Evolutionary conservation across 2,888 invertebrate species (phyloP).

Genomic region (Cephus nigrinus): DNA sequence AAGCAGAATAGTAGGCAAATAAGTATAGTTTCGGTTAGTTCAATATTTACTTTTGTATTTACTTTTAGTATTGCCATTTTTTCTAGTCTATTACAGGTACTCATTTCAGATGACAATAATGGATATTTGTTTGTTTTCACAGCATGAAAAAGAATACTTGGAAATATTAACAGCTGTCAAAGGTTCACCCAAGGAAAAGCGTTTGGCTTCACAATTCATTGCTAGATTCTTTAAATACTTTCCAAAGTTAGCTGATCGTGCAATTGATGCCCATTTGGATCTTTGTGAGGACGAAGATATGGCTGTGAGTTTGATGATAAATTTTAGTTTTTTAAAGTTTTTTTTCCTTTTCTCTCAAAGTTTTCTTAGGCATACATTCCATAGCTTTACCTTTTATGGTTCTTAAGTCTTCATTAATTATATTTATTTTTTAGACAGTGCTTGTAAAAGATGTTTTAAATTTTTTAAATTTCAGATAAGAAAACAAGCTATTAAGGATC

Average conservation of each 20-base stretch:
- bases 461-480: constrained; percentile 75
- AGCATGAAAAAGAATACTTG: constrained; percentile 90
- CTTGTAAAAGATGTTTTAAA: constrained; percentile 29
- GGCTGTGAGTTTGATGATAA: constrained; percentile 72
- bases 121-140: constrained; percentile 54
- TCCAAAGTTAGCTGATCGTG: constrained; percentile 85
- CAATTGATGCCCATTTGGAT: constrained; percentile 92
- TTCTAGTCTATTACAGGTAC: too few species aligned
- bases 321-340: neutral
- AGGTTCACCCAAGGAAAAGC: constrained; percentile 90
- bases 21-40: too few species aligned
- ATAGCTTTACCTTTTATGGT: neutral
- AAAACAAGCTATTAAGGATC: constrained; percentile 92
- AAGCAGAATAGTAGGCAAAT: too few species aligned
- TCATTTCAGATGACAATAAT: neutral
- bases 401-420: constrained; percentile 2
- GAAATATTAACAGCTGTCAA: constrained; percentile 90
- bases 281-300: constrained; percentile 96
- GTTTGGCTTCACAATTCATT: constrained; percentile 94
- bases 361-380: neutral
- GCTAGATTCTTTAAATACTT: constrained; percentile 94
- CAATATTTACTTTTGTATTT: too few species aligned
- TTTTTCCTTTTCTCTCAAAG: neutral
- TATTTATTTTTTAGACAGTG: constrained; percentile 5
- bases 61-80: too few species aligned